phyloP scores from a whole-genome alignment of 64 coral and sea anemone genomes.

The Montipora efflorescens region DNA sequence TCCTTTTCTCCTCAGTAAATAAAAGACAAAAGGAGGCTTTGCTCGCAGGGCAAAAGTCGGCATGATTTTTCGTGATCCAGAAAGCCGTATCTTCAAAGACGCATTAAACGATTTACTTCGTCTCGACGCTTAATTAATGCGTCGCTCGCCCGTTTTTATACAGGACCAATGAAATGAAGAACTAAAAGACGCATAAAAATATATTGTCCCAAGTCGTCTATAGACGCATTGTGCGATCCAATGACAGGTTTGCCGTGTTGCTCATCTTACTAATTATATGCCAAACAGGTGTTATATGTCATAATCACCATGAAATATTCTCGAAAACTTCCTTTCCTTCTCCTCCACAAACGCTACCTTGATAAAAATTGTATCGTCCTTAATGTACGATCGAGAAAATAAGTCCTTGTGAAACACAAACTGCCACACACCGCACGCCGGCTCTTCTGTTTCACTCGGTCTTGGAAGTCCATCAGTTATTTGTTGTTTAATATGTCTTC shows the following conservation, averaged over 20 bases:
- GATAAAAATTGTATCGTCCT: constrained; percentile 44
- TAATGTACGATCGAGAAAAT: constrained; percentile 5
- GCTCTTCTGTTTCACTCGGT: neutral
- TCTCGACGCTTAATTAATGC: too few relatives aligned
- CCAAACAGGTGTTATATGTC: neutral
- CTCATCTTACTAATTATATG: neutral
- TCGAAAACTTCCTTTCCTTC: constrained; percentile 14
- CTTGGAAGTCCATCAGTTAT: neutral
- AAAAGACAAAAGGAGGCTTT: too few relatives aligned
- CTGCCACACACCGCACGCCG: constrained; percentile 26
- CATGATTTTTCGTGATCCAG: too few relatives aligned
- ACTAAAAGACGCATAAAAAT: too few relatives aligned
- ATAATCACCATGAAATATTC: neutral
- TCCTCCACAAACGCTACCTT: constrained; percentile 22
- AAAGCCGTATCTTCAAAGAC: too few relatives aligned
- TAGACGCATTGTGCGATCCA: too few relatives aligned
- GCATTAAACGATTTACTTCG: too few relatives aligned
- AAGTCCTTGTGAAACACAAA: constrained; percentile 29
- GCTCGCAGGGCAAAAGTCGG: too few relatives aligned
- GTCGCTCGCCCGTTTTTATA: too few relatives aligned
- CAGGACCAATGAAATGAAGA: too few relatives aligned
- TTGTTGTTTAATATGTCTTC: constrained; percentile 28
- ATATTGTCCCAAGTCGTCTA: too few relatives aligned
- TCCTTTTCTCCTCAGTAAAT: too few relatives aligned
- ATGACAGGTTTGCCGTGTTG: neutral